Base-by-base conservation (phyloP, 2,888 invertebrate species). In the Caenorhabditis angaria region DNA sequence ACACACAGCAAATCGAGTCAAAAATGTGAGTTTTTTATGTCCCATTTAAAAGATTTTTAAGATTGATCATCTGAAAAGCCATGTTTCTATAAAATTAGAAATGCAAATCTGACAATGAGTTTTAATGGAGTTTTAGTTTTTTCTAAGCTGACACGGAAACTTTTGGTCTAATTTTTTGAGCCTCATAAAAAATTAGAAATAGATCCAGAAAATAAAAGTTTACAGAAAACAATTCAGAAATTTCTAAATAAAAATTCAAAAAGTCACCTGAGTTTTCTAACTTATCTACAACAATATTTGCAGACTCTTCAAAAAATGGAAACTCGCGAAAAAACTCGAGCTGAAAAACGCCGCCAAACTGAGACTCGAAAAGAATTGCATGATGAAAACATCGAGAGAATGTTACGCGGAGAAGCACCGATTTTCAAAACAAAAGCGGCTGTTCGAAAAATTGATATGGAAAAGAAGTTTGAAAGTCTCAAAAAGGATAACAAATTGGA, bases 331-430 rank as follows among this genome's bases (percentile, higher is more conserved):
- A 66, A 67, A 51, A 70, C 67, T 8, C 61, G 70, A 10, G 61
- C 74, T 55, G 81, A 85, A 64, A 78, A 77, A 56, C 71, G 74
- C 25, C 65, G 78, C 27, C 71, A 78, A 62, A 69, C 71, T 41
- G 76, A 82, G 29, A 76, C 81, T 1, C 75, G 74, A 29, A 71
- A 70, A 48, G 81, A 84, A 51, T 55, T 84, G 6, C 76, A 76
- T 25, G 61, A 80, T 53, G 76, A 74, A 20, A 85, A 85, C 69
- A 83, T 85, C 48, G 73, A 84, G 35, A 64, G 85, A 53, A 83
- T 85, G 83, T 73, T 82, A 24, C 55, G 72, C n/a, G 85, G 85
- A 57, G 66, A 78, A 47, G 62, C 71, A 35, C 80, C 82, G 3
- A 57, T 70, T 12, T 82, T 77, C 73, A 63, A 72, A 56, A 78